Conservation (phyloP, 2,797 vertebrate genomes). For the Galago senegalensis region DNA sequence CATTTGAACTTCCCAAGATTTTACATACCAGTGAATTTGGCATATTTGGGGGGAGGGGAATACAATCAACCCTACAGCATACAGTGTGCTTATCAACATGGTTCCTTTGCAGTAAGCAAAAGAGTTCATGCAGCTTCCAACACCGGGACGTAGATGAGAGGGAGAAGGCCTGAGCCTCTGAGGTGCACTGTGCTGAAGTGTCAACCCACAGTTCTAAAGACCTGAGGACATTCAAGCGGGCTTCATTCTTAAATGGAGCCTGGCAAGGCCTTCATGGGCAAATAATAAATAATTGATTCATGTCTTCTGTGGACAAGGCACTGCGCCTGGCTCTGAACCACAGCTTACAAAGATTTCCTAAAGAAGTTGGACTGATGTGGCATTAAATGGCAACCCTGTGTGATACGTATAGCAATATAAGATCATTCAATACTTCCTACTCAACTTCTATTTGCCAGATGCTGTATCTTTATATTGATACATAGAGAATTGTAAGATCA, state of each 20-base stretch:
- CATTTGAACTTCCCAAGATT: neutral
- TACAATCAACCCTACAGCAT: neutral
- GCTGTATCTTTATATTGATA: neutral
- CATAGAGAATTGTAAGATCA: neutral
- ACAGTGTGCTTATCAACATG: neutral
- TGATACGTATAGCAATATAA: neutral
- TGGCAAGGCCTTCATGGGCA: neutral
- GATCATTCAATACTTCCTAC: neutral
- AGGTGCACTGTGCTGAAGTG: too few relatives aligned
- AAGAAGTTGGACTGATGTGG: too few relatives aligned
- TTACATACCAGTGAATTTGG: neutral
- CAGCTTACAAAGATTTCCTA: neutral
- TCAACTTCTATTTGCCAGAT: neutral
- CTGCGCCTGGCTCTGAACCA: neutral
- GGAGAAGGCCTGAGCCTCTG: neutral
- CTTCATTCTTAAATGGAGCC: neutral
- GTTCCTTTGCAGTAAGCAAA: neutral
- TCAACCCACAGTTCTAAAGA: neutral
- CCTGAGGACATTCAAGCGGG: neutral
- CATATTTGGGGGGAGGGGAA: neutral
- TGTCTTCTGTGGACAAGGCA: neutral
- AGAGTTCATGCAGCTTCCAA: neutral
- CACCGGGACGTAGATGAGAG: neutral
- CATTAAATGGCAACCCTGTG: neutral
- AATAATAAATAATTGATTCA: neutral